These are phyloP conservation scores for Gerris lacustris DNA, from an alignment of 2,888 invertebrate species.

Conservation along the genomic window DNA sequence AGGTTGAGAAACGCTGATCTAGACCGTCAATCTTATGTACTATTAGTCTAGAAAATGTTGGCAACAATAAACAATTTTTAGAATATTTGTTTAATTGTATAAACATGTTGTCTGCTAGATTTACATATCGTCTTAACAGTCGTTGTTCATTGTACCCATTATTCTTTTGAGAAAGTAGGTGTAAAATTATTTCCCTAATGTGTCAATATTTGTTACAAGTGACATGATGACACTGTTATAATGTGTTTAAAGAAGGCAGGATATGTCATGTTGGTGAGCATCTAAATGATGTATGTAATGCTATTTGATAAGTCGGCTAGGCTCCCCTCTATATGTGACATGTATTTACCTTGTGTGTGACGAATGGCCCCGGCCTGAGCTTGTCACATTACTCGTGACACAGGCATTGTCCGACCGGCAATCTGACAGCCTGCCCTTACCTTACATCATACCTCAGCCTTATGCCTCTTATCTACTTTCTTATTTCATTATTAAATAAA, in stretches of 20 bases:
- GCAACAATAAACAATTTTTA: too few relatives aligned
- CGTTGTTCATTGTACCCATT: too few relatives aligned
- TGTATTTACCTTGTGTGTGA: conserved; percentile 5
- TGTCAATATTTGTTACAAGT: not conserved
- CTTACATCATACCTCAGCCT: too few relatives aligned
- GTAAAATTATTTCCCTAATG: not conserved
- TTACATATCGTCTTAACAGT: too few relatives aligned
- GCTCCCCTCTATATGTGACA: not conserved
- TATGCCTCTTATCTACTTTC: too few relatives aligned
- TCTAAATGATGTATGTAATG: not conserved
- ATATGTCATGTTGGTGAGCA: not conserved
- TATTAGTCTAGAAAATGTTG: too few relatives aligned
- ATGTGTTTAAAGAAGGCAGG: not conserved
- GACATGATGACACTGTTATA: not conserved
- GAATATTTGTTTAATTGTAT: too few relatives aligned
- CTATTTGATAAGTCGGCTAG: not conserved
- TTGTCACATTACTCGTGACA: not conserved
- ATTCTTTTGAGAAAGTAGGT: not conserved
- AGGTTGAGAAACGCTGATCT: too few relatives aligned
- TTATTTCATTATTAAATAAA: too few relatives aligned
- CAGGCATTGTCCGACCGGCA: not conserved
- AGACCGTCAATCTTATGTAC: too few relatives aligned
- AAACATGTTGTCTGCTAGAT: too few relatives aligned
- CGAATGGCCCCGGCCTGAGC: not conserved
- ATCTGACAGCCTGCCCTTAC: not conserved